A percentile compares a stretch with the other conserved stretches of the same genome.
Evolutionary conservation across 2,888 invertebrate species (phyloP).

Genomic region (Mactromeris polynyma): DNA sequence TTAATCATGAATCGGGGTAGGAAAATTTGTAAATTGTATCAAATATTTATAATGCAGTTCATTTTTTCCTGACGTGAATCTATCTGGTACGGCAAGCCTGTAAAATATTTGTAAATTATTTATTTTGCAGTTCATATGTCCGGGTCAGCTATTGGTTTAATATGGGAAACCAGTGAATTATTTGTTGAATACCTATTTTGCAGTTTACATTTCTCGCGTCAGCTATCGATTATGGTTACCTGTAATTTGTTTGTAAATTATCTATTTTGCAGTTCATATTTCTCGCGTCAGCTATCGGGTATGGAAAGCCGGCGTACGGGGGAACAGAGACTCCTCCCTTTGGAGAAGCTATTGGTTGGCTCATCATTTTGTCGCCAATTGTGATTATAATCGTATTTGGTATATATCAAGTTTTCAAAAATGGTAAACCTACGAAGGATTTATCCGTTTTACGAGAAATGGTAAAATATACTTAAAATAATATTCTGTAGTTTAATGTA

Average conservation of each 20-base stretch:
- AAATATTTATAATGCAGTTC: no score
- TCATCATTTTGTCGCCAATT: slow-evolving; percentile 19
- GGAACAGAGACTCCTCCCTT: neutral
- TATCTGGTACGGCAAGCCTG: no score
- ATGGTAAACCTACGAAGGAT: neutral
- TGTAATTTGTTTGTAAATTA: neutral
- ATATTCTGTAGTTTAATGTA: no score
- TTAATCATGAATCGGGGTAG: no score
- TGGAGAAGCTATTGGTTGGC: slow-evolving; percentile 25
- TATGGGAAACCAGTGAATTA: no score
- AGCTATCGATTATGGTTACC: neutral
- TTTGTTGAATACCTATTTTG: neutral
- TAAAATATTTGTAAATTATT: no score
- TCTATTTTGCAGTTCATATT: neutral
- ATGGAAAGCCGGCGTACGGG: neutral
- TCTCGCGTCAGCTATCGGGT: neutral
- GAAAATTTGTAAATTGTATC: no score
- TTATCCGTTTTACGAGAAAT: neutral
- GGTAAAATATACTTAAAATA: neutral
- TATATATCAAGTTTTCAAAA: neutral
- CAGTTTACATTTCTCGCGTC: neutral
- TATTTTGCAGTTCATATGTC: no score
- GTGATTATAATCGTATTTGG: neutral
- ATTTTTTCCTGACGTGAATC: no score
- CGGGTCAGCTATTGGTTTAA: no score